A percentile compares a stretch with the other conserved stretches of the same genome.
These are phyloP conservation scores for Tetropium fuscum DNA, from an alignment of 2,888 invertebrate genomes.

Conservation along the genomic window DNA sequence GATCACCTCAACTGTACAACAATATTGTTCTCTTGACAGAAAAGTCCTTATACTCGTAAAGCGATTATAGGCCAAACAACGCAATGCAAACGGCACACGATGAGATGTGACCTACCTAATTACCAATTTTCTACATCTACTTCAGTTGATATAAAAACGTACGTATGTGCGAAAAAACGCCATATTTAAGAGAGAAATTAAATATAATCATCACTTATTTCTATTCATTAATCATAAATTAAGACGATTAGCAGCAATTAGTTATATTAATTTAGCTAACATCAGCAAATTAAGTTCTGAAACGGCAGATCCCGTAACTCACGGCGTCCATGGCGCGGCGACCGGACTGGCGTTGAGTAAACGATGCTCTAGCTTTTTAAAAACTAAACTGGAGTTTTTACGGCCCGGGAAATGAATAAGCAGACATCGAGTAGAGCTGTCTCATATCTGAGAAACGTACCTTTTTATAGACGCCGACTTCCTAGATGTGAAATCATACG, in stretches of 20 bases:
- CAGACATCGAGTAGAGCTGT: constrained; percentile 6
- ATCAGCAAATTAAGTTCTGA: constrained; percentile 4
- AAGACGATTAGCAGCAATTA: constrained; percentile 4
- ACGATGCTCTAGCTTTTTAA: constrained; percentile 1
- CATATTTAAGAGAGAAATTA: not conserved
- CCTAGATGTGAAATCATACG: constrained; percentile 6
- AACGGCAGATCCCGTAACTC: constrained; percentile 15
- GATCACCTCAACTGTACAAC: too few species aligned
- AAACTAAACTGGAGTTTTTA: constrained; percentile 3
- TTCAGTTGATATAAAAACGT: too few species aligned
- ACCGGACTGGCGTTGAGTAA: constrained; percentile 7
- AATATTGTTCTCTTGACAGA: too few species aligned
- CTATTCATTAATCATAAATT: constrained; percentile 7
- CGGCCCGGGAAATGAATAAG: constrained; percentile 2
- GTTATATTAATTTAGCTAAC: constrained; percentile 11
- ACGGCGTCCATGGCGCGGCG: too few species aligned
- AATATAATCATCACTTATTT: too few species aligned
- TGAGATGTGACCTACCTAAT: too few species aligned
- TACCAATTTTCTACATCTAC: too few species aligned
- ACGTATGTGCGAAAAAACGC: too few species aligned
- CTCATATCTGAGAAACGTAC: constrained; percentile 9
- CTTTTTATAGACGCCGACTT: constrained; percentile 13
- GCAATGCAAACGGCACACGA: too few species aligned
- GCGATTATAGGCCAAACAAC: too few species aligned
- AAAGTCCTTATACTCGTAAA: too few species aligned